Evolutionary conservation across 2,113 vertebrate species (phyloP), one percentile per base, ranked within the genome.

Genomic region (Grammomys surdaster): DNA sequence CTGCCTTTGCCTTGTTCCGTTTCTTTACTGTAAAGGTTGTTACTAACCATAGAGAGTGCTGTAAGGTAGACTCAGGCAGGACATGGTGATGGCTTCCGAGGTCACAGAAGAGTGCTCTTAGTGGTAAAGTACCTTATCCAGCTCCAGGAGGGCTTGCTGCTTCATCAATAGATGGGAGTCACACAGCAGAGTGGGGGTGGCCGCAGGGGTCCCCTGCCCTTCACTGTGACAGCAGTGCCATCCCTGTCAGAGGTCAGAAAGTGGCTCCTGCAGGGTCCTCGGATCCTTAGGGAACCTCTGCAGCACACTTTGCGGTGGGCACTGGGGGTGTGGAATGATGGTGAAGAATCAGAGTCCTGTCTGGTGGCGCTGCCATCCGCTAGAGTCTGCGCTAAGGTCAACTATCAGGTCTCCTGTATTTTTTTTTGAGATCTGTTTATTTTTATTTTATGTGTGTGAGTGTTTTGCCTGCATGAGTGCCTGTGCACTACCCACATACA

Each of bases 81-180:
- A 48, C 0, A 0, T 17, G 16, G 5, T 36, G 76, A 1, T 36
- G 46, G 48, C 20, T 16, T 6, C 54, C 70, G 58, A 46, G 13
- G 69, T 63, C 76, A 19, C 19, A 24, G 73, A 46, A 0, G 2
- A 60, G 65, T 48, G 26, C 22, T 86, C 16, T 40, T 0, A 0
- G 4, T 46, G 48, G 48, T 43, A 1, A 26, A 54, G 11, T 2
- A 73, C 36, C n/a, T 24, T 19, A 3, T 73, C 65, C 24, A 77
- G 89, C 40, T 26, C 43, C 36, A 54, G 0, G 19, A 36, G 51
- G 67, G 48, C 17, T 40, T 5, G 24, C 17, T 73, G 72, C 1
- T 43, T 72, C 70, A 10, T 2, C 22, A 36, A 54, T 73, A 36
- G 67, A 1, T 0, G 19, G 0, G 13, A 14, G 33, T 82, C n/a